phyloP scores from a whole-genome alignment of 1,140 invertebrate genomes.

The Akabosia matsudoensis region DNA sequence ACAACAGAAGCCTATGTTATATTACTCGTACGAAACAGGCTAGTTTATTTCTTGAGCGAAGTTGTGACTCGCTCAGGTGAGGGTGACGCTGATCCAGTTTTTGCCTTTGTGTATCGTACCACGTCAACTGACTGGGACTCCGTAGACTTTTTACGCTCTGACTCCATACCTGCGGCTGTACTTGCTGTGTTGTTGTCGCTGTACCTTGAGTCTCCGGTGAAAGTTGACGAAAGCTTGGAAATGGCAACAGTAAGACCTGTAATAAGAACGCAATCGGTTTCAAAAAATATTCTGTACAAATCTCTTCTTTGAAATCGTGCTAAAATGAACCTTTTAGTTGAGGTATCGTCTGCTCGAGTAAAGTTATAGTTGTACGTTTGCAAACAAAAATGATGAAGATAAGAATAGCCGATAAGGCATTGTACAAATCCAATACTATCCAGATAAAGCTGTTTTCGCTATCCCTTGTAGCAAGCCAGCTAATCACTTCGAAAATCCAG shows the following conservation, averaged over 20 bases:
- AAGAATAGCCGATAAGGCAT: slow-evolving; percentile 77
- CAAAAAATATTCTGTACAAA: neutral
- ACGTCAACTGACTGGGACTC: neutral
- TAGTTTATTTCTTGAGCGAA: no score
- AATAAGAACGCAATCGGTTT: neutral
- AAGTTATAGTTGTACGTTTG: slow-evolving; percentile 56
- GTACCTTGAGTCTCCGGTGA: neutral
- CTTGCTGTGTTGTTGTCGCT: neutral
- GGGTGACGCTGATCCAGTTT: no score
- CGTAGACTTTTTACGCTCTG: neutral
- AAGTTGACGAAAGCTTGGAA: neutral
- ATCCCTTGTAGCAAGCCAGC: slow-evolving; percentile 52
- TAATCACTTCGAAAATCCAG: slow-evolving; percentile 68
- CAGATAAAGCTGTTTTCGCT: slow-evolving; percentile 47
- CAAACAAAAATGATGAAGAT: slow-evolving; percentile 83
- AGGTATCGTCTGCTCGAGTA: neutral
- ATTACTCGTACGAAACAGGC: no score
- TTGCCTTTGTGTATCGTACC: neutral
- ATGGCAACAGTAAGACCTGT: neutral
- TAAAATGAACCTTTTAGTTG: neutral
- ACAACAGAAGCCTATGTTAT: no score
- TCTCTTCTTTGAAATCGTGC: neutral
- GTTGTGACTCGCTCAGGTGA: no score
- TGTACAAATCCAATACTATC: slow-evolving; percentile 60
- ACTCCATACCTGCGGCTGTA: neutral